Base-by-base conservation (phyloP, 2,888 invertebrate species). In the Spicauda simplicius region DNA sequence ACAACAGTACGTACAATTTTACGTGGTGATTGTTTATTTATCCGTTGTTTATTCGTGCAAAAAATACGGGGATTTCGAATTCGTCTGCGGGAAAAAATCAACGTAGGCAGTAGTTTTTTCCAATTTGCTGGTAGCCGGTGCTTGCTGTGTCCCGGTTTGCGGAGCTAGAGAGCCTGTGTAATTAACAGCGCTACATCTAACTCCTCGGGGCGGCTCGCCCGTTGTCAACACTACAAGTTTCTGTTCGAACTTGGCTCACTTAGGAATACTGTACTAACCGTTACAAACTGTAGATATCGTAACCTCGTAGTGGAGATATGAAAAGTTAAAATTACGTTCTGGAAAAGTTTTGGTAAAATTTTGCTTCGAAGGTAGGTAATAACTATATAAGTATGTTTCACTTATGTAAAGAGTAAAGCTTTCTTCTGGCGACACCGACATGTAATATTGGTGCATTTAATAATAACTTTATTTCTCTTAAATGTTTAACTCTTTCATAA, bases 71-170 rank as follows among this genome's bases (percentile, higher is more conserved):
- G 45, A 10, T 50, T 55, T 54, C 19, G 54, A 60, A 60, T 60
- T 60, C 55, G 60, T 33, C 54, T 41, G 55, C 30, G 16, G 16
- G 48, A 65, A 64, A 60, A 66, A 33, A 65, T 53, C 54, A 45
- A 30, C 14, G 33, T 16, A 33, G 45, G 19, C 65, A 48, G 30
- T 48, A 48, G 8, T 60, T 64, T 62, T 66, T 66, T 56, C 60
- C 66, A 66, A 66, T 66, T 66, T 66, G 66, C 16, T 20, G 57
- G 57, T 66, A 60, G 60, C 48, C 60, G 48, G 59, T 66, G 45
- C 50, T 59, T 55, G 33, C 30, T 66, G 55, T 50, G 60, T 54
- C 48, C 60, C 48, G 59, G 66, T 55, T 55, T 60, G 48, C 48
- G 54, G 57, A 45, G 20, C 60, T 55, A 60, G 54, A 66, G 55